These are phyloP conservation scores for Polyommatus iphigenia DNA, from an alignment of 2,888 invertebrate genomes.

Conservation along the genomic window DNA sequence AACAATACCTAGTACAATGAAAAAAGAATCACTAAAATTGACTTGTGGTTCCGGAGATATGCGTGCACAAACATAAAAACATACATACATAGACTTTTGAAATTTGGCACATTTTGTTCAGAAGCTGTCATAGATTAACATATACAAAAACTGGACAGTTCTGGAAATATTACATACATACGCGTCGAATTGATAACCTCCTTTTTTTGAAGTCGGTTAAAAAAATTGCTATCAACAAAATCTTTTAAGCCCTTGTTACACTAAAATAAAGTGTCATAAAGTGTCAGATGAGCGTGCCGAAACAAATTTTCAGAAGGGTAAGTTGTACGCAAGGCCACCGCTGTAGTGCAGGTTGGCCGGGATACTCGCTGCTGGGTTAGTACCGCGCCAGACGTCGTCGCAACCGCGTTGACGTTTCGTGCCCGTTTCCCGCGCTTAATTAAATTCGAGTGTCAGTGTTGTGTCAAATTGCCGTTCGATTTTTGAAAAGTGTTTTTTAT, in stretches of 20 bases:
- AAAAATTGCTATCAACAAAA: not conserved
- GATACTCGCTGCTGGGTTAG: constrained; percentile 42
- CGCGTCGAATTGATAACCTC: no score
- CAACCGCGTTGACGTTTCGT: constrained; percentile 5
- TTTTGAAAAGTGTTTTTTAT: constrained; percentile 20
- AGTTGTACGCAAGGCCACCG: constrained; percentile 32
- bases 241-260: constrained; percentile 3
- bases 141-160: no score
- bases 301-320: constrained; percentile 18
- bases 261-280: constrained; percentile 15
- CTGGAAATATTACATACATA: no score
- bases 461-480: constrained; percentile 25
- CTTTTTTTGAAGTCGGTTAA: no score
- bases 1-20: no score
- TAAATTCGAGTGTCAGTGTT: constrained; percentile 22
- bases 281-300: constrained; percentile 7
- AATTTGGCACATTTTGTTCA: no score
- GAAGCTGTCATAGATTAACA: no score
- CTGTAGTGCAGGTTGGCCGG: constrained; percentile 36
- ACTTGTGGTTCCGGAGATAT: no score
- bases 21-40: no score
- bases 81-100: no score
- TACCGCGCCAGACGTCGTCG: constrained; percentile 39
- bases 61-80: no score
- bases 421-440: constrained; percentile 27